Conservation (phyloP, 1,140 invertebrate genomes). For the Drosophila tsacasi region DNA sequence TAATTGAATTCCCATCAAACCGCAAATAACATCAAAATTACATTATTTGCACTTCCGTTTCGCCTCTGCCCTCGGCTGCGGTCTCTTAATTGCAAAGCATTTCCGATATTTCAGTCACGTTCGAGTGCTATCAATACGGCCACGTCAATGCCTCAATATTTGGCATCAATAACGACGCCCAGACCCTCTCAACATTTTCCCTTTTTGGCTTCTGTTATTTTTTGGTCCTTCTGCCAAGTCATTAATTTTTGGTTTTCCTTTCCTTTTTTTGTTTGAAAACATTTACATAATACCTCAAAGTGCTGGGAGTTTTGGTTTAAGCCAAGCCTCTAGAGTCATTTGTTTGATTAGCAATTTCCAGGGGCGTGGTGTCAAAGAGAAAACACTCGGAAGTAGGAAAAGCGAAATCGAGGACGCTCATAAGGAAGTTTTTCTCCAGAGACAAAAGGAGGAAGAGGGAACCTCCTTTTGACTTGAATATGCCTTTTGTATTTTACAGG, state of each 20-base stretch:
- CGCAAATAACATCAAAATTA: constrained; percentile 73
- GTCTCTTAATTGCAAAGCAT: constrained; percentile 48
- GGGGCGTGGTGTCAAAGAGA: constrained; percentile 30
- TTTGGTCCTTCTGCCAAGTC: constrained; percentile 50
- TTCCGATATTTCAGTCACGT: constrained; percentile 79
- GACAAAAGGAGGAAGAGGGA: not conserved
- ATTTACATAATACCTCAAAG: constrained; percentile 46
- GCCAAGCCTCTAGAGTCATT: constrained; percentile 27
- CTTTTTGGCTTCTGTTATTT: constrained; percentile 7
- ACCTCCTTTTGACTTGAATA: not conserved
- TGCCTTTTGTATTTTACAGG: constrained; percentile 18
- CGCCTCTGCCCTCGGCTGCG: not conserved
- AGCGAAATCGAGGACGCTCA: constrained; percentile 24
- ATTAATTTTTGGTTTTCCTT: constrained; percentile 67
- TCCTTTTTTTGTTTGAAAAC: constrained; percentile 9
- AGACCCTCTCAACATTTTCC: constrained; percentile 29
- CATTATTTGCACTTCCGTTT: constrained; percentile 48
- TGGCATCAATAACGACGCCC: constrained; percentile 17
- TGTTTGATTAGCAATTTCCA: constrained; percentile 51
- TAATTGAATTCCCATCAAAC: constrained; percentile 62
- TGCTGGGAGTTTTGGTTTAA: not conserved
- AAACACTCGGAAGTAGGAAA: constrained; percentile 29
- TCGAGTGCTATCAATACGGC: constrained; percentile 70
- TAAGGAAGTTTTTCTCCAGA: constrained; percentile 10
- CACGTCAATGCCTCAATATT: constrained; percentile 57